A percentile compares a stretch with the other conserved stretches of the same genome.
These are phyloP conservation scores for Keiferia lycopersicella DNA, from an alignment of 2,888 invertebrate genomes.

Conservation along the genomic window DNA sequence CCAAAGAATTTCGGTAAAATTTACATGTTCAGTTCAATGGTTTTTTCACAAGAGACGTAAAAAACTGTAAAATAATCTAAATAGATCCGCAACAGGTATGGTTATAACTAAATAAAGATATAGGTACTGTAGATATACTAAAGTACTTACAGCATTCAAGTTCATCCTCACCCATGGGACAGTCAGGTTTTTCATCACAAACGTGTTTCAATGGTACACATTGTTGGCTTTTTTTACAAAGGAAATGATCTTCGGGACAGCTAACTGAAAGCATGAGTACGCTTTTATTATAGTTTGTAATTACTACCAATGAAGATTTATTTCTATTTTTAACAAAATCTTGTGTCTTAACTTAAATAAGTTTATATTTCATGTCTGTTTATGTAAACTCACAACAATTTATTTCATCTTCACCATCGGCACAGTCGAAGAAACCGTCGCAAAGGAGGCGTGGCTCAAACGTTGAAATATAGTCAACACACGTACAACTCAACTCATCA, in stretches of 20 bases:
- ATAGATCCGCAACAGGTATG: too few species aligned
- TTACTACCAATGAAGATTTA: too few species aligned
- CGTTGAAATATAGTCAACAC: constrained; percentile 84
- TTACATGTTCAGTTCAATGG: too few species aligned
- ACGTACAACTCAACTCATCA: constrained; percentile 88
- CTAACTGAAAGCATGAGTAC: constrained; percentile 62
- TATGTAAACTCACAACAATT: constrained; percentile 84
- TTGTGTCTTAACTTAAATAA: too few species aligned
- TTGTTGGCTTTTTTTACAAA: constrained; percentile 83
- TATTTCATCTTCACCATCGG: constrained; percentile 87
- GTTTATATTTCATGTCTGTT: too few species aligned
- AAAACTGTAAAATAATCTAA: too few species aligned
- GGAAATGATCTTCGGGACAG: constrained; percentile 81
- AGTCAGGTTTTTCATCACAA: constrained; percentile 85
- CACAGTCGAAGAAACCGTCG: constrained; percentile 88
- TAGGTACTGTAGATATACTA: background rate
- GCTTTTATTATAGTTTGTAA: background rate
- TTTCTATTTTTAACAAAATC: too few species aligned
- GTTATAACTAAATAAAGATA: background rate
- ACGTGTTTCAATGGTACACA: constrained; percentile 83
- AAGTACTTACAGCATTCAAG: constrained; percentile 85
- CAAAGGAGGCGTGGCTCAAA: constrained; percentile 83
- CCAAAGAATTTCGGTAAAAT: too few species aligned
- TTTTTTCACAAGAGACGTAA: too few species aligned
- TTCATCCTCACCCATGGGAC: constrained; percentile 88